Evolutionary conservation across 1,140 invertebrate genomes (phyloP).

Genomic region (Lepidotrigona ventralis): DNA sequence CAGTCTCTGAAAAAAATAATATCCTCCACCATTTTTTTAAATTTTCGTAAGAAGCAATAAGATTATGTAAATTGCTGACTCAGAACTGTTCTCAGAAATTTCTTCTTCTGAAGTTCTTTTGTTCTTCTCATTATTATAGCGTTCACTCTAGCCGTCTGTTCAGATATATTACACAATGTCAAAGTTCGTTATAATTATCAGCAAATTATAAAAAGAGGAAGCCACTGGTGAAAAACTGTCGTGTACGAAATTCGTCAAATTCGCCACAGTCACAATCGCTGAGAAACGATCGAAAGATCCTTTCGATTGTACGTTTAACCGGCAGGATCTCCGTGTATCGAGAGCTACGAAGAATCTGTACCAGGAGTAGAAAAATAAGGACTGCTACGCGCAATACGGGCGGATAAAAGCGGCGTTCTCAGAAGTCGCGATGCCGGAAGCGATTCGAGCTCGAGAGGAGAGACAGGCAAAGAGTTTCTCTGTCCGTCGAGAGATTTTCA

Average conservation of each 20-base stretch:
- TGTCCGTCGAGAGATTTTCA: neutral
- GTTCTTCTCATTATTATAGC: no score
- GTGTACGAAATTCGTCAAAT: neutral
- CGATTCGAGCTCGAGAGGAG: neutral
- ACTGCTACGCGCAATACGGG: neutral
- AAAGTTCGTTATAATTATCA: no score
- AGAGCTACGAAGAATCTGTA: neutral
- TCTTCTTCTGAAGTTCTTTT: no score
- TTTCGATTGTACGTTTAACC: slow-evolving; percentile 38
- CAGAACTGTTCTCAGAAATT: no score
- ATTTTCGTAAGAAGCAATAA: no score
- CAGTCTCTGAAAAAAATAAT: no score
- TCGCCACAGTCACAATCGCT: neutral
- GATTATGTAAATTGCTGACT: no score
- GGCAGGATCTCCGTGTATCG: slow-evolving; percentile 45
- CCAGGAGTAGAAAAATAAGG: neutral
- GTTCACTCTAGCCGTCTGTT: no score
- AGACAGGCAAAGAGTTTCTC: slow-evolving; percentile 15
- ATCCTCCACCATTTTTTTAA: no score
- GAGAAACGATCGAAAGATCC: slow-evolving; percentile 2
- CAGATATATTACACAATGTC: no score
- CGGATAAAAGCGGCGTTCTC: neutral
- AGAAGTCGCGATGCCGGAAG: neutral
- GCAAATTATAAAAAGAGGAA: no score
- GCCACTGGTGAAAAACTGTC: neutral